Conservation (phyloP, 92 coral and sea anemone species). For the Bergia puertoricense region DNA sequence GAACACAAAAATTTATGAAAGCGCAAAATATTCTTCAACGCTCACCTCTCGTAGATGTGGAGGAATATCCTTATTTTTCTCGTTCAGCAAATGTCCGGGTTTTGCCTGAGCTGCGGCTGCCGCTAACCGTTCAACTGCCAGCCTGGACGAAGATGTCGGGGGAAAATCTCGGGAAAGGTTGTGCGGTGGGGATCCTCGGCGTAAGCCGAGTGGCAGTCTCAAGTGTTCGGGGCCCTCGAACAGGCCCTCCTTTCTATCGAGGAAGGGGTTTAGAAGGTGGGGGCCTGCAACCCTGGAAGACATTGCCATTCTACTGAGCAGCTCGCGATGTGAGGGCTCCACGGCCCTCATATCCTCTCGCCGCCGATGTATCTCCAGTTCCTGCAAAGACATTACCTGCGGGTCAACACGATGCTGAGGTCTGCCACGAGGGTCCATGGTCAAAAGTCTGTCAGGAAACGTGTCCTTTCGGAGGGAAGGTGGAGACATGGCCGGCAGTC, state of each 20-base stretch:
- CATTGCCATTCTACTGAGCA: slow-evolving; percentile 87
- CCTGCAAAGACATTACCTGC: slow-evolving; percentile 69
- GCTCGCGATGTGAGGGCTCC: slow-evolving; percentile 82
- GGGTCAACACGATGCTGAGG: slow-evolving; percentile 71
- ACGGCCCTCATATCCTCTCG: slow-evolving; percentile 70
- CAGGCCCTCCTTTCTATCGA: slow-evolving; percentile 64
- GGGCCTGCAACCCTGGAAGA: slow-evolving; percentile 45
- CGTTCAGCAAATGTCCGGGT: slow-evolving; percentile 49
- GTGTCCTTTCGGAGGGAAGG: slow-evolving; percentile 69
- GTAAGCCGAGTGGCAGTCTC: slow-evolving; percentile 63
- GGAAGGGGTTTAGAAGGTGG: slow-evolving; percentile 38
- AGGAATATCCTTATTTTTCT: slow-evolving; percentile 64
- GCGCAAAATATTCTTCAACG: neutral
- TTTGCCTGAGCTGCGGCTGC: slow-evolving; percentile 82
- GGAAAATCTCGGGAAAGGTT: slow-evolving; percentile 71
- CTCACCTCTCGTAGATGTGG: slow-evolving; percentile 77
- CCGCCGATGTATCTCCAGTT: slow-evolving; percentile 75
- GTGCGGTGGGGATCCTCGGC: slow-evolving; percentile 65
- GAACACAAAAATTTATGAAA: neutral
- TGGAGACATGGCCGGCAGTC: slow-evolving; percentile 69
- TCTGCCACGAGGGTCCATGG: slow-evolving; percentile 47
- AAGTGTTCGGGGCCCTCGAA: slow-evolving; percentile 55
- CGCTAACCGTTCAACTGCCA: slow-evolving; percentile 86
- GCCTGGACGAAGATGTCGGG: slow-evolving; percentile 69
- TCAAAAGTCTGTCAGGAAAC: slow-evolving; percentile 57